These are phyloP conservation scores for Mythimna pallens DNA, from an alignment of 2,888 invertebrate species.

Conservation along the genomic window DNA sequence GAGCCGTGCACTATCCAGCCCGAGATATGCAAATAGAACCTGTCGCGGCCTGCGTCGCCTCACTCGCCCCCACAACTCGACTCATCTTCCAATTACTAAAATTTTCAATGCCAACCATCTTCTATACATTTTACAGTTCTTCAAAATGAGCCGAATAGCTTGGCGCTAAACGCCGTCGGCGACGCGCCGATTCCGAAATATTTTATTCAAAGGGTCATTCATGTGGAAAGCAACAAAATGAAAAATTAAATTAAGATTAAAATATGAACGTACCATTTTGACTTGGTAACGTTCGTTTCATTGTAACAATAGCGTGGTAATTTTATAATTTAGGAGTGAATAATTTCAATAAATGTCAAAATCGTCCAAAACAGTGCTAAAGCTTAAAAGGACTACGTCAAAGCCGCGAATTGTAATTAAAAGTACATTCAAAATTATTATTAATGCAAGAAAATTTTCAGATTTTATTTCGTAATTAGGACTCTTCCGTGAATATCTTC, in stretches of 20 bases:
- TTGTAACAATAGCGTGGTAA: constrained; percentile 47
- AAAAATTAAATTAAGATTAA: constrained; percentile 37
- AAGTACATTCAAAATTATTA: constrained; percentile 2
- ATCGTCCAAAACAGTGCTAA: constrained; percentile 17
- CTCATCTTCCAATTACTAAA: constrained; percentile 63
- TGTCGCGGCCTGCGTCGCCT: constrained; percentile 66
- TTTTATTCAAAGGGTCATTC: constrained; percentile 45
- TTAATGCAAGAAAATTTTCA: background rate
- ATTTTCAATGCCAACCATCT: constrained; percentile 59
- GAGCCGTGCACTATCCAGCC: constrained; percentile 67
- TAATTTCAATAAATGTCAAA: constrained; percentile 32
- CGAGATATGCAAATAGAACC: constrained; percentile 75
- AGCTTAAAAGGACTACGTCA: constrained; percentile 11
- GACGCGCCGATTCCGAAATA: constrained; percentile 14
- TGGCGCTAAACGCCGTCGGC: constrained; percentile 15
- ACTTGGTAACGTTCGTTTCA: constrained; percentile 33
- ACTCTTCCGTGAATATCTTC: background rate
- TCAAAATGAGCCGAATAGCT: constrained; percentile 33
- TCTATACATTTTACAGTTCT: constrained; percentile 42
- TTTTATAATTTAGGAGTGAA: constrained; percentile 50
- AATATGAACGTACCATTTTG: constrained; percentile 30
- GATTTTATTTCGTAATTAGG: constrained; percentile 9
- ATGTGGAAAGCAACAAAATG: constrained; percentile 30
- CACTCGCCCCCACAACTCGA: constrained; percentile 68
- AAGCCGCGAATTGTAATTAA: constrained; percentile 12